Percentiles rank a stretch among this genome's conserved stretches.
Conservation (phyloP, 1,140 invertebrate species). For the Drosophila miranda region DNA sequence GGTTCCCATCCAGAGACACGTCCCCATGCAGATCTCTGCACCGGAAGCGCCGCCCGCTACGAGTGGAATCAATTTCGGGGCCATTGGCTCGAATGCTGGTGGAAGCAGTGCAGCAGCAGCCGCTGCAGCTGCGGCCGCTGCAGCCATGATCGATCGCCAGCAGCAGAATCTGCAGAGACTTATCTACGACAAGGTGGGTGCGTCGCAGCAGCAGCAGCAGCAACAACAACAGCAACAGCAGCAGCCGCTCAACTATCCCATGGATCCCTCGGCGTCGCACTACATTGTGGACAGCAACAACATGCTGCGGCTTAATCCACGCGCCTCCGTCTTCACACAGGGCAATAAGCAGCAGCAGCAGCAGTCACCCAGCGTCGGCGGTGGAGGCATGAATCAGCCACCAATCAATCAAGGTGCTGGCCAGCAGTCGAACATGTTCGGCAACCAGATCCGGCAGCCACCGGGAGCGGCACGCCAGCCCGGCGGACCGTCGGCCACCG, state of each 20-base stretch:
- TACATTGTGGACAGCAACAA: conserved; percentile 57
- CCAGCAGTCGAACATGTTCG: conserved; percentile 55
- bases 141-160: conserved; percentile 61
- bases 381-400: conserved; percentile 17
- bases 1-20: conserved; percentile 66
- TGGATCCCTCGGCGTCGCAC: conserved; percentile 37
- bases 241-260: conserved; percentile 49
- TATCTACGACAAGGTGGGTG: conserved; percentile 52
- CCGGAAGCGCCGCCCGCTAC: conserved; percentile 23
- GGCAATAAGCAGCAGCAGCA: conserved; percentile 50
- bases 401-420: conserved; percentile 19
- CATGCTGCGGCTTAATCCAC: conserved; percentile 53
- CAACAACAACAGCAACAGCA: conserved; percentile 12
- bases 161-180: conserved; percentile 46
- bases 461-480: conserved; percentile 39
- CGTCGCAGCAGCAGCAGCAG: conserved; percentile 27
- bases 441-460: conserved; percentile 53
- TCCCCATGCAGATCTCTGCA: conserved; percentile 47
- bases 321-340: conserved; percentile 44
- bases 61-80: conserved; percentile 49
- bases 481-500: conserved; percentile 35
- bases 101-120: conserved; percentile 28
- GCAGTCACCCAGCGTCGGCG: conserved; percentile 13
- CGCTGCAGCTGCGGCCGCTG: conserved; percentile 34
- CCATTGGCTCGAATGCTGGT: conserved; percentile 55